Evolutionary conservation across 2,797 vertebrate genomes (phyloP).

Genomic region (Spheniscus humboldti): DNA sequence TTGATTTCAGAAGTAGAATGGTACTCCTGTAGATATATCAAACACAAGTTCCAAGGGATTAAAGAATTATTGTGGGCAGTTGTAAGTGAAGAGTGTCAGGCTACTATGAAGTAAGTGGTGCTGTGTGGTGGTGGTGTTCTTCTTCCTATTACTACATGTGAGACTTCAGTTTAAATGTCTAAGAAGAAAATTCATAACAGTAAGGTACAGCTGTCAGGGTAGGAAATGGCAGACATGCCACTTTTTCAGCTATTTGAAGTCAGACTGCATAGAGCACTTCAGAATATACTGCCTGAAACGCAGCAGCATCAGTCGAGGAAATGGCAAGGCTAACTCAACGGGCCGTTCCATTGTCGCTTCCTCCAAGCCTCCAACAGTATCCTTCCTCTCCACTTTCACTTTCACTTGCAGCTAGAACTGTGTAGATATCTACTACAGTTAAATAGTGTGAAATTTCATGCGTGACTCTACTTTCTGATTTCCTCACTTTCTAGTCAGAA

Average conservation of each 20-base stretch:
- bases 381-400: not conserved
- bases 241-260: not conserved
- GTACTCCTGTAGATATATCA: not conserved
- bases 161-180: not conserved
- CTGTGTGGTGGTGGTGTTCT: not conserved
- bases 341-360: not conserved
- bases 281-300: not conserved
- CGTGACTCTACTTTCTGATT: not conserved
- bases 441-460: not conserved
- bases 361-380: not conserved
- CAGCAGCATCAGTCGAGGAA: not conserved
- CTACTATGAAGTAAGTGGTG: not conserved
- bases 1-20: not conserved
- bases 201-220: not conserved
- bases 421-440: not conserved
- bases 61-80: not conserved
- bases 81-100: not conserved
- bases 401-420: not conserved
- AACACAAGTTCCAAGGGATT: not conserved
- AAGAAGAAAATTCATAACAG: not conserved
- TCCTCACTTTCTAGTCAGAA: not conserved
- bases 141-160: not conserved
- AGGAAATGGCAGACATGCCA: not conserved
- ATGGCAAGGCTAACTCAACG: not conserved
- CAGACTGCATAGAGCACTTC: not conserved